These are phyloP conservation scores for Grammomys surdaster DNA, from an alignment of 2,113 vertebrate species.

Conservation along the genomic window DNA sequence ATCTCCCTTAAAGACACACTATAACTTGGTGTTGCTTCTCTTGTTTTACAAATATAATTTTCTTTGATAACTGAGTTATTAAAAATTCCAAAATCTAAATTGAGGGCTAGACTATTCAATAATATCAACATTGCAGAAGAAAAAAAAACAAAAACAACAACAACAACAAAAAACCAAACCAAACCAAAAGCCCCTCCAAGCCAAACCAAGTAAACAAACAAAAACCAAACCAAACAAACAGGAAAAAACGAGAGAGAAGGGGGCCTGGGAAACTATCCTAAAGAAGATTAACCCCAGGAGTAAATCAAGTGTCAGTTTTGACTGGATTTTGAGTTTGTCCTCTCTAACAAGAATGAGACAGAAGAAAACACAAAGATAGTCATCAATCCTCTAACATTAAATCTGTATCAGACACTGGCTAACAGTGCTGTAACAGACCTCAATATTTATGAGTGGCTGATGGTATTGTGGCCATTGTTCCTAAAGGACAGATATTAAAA, in stretches of 20 bases:
- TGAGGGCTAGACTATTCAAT: constrained; percentile 42
- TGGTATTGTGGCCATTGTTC: constrained; percentile 6
- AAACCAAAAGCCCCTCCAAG: background rate
- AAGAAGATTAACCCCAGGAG: background rate
- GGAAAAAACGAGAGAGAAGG: background rate
- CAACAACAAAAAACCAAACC: no score
- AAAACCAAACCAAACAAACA: background rate
- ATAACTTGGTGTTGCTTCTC: background rate
- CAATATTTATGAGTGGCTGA: background rate
- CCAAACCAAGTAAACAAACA: background rate
- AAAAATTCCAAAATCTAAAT: constrained; percentile 43
- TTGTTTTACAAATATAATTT: background rate
- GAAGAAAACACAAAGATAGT: background rate
- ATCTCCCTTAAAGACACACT: background rate
- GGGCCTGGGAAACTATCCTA: background rate
- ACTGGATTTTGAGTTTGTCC: background rate
- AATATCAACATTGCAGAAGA: background rate
- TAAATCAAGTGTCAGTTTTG: constrained; percentile 35
- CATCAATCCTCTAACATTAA: constrained; percentile 44
- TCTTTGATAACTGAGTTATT: background rate
- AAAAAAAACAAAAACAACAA: background rate
- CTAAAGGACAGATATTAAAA: constrained; percentile 15
- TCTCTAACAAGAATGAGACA: background rate
- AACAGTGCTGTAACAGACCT: background rate
- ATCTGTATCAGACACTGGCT: background rate